Evolutionary conservation across 1,140 invertebrate genomes (phyloP), one percentile per base, ranked within the genome.

Genomic region (Caenorhabditis brenneri): DNA sequence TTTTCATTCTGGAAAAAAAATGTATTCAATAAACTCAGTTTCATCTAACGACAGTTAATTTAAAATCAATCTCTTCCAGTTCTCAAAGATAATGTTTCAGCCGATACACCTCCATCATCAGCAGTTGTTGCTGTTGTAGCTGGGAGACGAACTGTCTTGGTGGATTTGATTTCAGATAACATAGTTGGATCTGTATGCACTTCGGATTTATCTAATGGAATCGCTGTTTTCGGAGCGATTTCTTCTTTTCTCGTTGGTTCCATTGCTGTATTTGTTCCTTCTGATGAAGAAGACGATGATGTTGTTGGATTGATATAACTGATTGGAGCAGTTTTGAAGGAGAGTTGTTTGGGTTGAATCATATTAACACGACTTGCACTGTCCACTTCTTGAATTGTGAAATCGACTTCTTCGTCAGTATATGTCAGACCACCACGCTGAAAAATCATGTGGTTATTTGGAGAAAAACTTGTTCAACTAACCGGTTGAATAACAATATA

Each of bases 401-500:
- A 74, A n/a, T 74, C 65, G 0, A 74, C n/a, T 46, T 74, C 65
- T 24, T 74, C 65, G 65, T 74, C 65, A 9, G 65, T 74, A 36
- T 74, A 74, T 9, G 65, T 74, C 6, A 74, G n/a, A 42, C 65
- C 65, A 19, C 65, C 65, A 24, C 65, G 65, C 65, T 74, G 65
- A 36, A 65, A 36, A 42, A 42, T 42, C 39, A 42, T 6, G 39
- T 6, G 39, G 5, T 42, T 42, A 22, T 51, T 51, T 51, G 2
- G 0, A 22, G n/a, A 3, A 51, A 51, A 51, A 51, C 6, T 51
- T 5, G 19, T 19, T 27, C 10, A 27, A 65, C 58, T 19, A 1
- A 65, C 65, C 36, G 65, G 65, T 31, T 74, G 65, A 74, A 74
- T 42, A 24, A 74, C 65, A 39, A 74, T 46, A 42, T 74, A 74